Evolutionary conservation across 2,888 invertebrate species (phyloP).

Genomic region (Schizaphis graminum): DNA sequence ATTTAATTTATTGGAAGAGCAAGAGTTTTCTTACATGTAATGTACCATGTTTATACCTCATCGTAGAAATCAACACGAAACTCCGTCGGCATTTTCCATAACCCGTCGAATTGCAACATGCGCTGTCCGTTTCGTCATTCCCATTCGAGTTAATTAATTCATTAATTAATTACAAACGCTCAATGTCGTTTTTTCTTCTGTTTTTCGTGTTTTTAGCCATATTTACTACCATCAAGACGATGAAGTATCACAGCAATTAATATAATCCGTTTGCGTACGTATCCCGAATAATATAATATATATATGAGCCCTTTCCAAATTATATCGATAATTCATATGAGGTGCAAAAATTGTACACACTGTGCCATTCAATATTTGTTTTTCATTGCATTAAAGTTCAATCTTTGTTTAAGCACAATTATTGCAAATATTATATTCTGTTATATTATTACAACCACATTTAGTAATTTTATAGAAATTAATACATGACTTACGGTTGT

Average conservation of each 20-base stretch:
- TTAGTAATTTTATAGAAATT: not conserved
- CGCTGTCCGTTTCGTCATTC: not conserved
- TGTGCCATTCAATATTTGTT: not conserved
- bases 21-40: constrained; percentile 46
- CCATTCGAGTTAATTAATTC: not conserved
- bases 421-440: not conserved
- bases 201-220: not conserved
- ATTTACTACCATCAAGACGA: not conserved
- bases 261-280: not conserved
- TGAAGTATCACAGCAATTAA: not conserved
- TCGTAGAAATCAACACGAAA: not conserved
- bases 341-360: not conserved
- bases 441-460: not conserved
- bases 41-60: not conserved
- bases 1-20: constrained; percentile 39
- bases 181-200: not conserved
- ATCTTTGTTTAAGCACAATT: not conserved
- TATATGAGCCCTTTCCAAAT: not conserved
- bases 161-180: constrained; percentile 1
- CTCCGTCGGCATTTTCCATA: not conserved
- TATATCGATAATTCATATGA: not conserved
- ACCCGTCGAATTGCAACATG: not conserved
- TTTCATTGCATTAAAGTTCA: not conserved
- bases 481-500: not conserved
- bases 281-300: not conserved